These are phyloP conservation scores for Lordiphosa fenestrarum DNA, from an alignment of 2,888 invertebrate species.

Conservation along the genomic window DNA sequence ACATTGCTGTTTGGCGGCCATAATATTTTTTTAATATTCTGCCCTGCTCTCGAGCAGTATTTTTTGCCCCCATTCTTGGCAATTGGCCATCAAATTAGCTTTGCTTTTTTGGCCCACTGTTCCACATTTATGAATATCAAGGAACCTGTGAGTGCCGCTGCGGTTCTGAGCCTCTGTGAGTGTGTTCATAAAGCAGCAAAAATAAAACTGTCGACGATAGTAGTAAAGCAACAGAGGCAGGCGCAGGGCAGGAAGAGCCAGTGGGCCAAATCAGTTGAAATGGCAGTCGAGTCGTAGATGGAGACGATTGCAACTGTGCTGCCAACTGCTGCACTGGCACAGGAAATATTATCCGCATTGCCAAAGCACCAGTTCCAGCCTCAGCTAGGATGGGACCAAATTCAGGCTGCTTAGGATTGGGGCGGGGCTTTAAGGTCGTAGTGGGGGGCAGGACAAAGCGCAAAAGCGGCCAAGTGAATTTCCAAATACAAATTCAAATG, in stretches of 20 bases:
- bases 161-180: slow-evolving; percentile 15
- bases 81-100: slow-evolving; percentile 69
- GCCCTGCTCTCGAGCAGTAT: slow-evolving; percentile 30
- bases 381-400: slow-evolving; percentile 18
- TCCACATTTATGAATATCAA: slow-evolving; percentile 71
- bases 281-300: neutral
- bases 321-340: slow-evolving; percentile 72
- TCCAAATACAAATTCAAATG: slow-evolving; percentile 74
- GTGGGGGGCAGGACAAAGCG: slow-evolving; percentile 24
- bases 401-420: slow-evolving; percentile 29
- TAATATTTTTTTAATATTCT: slow-evolving; percentile 70
- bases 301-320: slow-evolving; percentile 37
- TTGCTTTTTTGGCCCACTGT: slow-evolving; percentile 59
- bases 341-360: slow-evolving; percentile 74
- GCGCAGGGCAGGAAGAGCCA: slow-evolving; percentile 10
- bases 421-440: neutral
- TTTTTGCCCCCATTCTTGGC: slow-evolving; percentile 42
- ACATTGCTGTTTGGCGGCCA: slow-evolving; percentile 24
- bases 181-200: slow-evolving; percentile 62
- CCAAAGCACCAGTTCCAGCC: slow-evolving; percentile 53
- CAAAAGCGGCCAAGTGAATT: slow-evolving; percentile 73
- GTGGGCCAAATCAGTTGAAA: slow-evolving; percentile 20
- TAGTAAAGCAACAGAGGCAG: slow-evolving; percentile 6
- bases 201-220: slow-evolving; percentile 71
- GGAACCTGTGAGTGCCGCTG: slow-evolving; percentile 41